These are phyloP conservation scores for Sebastiscus tertius DNA, from an alignment of 2,797 vertebrate genomes.

Conservation along the genomic window DNA sequence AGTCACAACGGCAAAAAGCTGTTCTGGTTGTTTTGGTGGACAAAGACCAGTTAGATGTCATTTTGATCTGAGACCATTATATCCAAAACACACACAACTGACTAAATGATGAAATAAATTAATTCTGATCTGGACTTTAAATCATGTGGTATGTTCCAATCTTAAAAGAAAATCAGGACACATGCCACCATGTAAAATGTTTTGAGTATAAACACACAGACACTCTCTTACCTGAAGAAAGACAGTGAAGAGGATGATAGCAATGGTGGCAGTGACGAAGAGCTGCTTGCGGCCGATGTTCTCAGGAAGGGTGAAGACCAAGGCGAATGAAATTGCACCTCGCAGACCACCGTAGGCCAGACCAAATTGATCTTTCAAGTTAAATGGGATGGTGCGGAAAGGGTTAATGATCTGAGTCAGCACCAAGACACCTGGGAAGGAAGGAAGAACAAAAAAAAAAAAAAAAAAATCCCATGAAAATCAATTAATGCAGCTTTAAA, in stretches of 20 bases:
- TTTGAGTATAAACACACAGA: not conserved
- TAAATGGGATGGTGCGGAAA: constrained; percentile 95
- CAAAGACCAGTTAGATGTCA: not conserved
- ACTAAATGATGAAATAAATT: not conserved
- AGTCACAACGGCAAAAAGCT: not conserved
- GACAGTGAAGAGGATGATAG: constrained; percentile 95
- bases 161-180: not conserved
- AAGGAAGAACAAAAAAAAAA: not conserved
- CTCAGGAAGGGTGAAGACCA: constrained; percentile 93
- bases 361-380: constrained; percentile 96
- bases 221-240: constrained; percentile 89
- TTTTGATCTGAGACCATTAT: not conserved
- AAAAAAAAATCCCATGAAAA: not conserved
- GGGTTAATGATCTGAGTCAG: constrained; percentile 96
- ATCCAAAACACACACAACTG: not conserved
- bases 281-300: constrained; percentile 89
- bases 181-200: not conserved
- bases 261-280: constrained; percentile 93
- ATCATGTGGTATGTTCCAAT: not conserved
- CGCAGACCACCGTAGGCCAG: constrained; percentile 94
- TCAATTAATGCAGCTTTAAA: not conserved
- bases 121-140: not conserved
- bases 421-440: constrained; percentile 88
- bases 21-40: too few relatives aligned
- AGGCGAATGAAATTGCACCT: constrained; percentile 94